These are phyloP conservation scores for Leuciscus idus DNA, from an alignment of 2,113 vertebrate species.

Conservation along the genomic window DNA sequence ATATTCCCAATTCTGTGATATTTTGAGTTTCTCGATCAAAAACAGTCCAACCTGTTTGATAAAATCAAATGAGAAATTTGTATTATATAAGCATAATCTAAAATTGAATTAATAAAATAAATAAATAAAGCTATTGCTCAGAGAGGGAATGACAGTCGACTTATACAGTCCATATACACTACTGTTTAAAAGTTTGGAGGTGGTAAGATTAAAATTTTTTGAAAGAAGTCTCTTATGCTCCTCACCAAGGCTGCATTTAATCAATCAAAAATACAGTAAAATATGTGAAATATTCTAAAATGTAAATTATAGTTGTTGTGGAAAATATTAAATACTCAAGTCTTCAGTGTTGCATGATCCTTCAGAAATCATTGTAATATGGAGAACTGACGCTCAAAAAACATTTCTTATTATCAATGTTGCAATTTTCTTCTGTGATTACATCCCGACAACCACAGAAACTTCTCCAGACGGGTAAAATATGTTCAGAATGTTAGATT, in stretches of 20 bases:
- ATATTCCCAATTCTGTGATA: background rate
- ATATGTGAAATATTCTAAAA: background rate
- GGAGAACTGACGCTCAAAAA: background rate
- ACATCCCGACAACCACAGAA: background rate
- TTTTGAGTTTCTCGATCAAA: background rate
- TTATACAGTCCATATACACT: background rate
- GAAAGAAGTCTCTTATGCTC: background rate
- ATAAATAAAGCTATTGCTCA: background rate
- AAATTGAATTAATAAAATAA: background rate
- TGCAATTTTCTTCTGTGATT: conserved; percentile 4
- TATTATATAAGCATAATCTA: background rate
- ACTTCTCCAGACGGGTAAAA: background rate
- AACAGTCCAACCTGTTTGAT: conserved; percentile 40
- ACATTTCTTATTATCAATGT: background rate
- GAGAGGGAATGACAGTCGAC: background rate
- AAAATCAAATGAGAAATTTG: background rate
- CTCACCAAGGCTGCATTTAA: background rate
- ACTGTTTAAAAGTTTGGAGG: background rate
- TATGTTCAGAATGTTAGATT: conserved; percentile 26
- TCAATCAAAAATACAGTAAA: background rate
- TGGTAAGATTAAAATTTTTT: background rate
- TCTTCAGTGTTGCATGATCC: background rate
- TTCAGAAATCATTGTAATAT: background rate
- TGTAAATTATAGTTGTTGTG: background rate
- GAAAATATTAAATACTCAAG: background rate